These are phyloP conservation scores for Harpegnathos saltator DNA, from an alignment of 1,140 invertebrate species.

Conservation along the genomic window DNA sequence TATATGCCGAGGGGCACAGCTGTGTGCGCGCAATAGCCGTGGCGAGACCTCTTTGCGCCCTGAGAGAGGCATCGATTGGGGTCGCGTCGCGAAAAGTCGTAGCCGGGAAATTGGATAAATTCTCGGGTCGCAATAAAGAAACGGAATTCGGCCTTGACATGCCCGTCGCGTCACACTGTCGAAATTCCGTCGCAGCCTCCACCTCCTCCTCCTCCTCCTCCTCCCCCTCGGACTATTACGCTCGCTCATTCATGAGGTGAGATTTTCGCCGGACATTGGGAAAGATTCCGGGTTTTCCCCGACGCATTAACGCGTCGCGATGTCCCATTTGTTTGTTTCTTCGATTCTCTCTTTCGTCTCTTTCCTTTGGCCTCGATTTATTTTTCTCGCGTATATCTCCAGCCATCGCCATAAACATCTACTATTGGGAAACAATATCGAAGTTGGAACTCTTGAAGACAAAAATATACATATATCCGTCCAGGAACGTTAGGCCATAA, in stretches of 20 bases:
- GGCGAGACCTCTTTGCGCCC: not conserved
- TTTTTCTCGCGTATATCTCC: too few species aligned
- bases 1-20: not conserved
- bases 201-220: not conserved
- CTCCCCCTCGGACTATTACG: too few species aligned
- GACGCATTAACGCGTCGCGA: too few species aligned
- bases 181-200: not conserved
- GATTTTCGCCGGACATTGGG: too few species aligned
- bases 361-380: too few species aligned
- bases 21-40: not conserved
- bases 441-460: not conserved
- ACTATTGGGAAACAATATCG: too few species aligned
- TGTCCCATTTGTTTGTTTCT: too few species aligned
- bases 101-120: conserved; percentile 12
- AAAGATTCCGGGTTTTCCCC: too few species aligned
- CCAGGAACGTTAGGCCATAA: not conserved
- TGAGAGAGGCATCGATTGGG: conserved; percentile 24
- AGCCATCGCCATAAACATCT: too few species aligned
- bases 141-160: not conserved
- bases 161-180: not conserved
- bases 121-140: not conserved
- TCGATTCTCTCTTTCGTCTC: too few species aligned
- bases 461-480: not conserved
- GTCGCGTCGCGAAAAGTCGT: conserved; percentile 11
- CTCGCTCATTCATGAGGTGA: too few species aligned